A percentile compares a stretch with the other conserved stretches of the same genome.
These are phyloP conservation scores for Urocolius indicus DNA, from an alignment of 2,113 vertebrate species.

Conservation along the genomic window DNA sequence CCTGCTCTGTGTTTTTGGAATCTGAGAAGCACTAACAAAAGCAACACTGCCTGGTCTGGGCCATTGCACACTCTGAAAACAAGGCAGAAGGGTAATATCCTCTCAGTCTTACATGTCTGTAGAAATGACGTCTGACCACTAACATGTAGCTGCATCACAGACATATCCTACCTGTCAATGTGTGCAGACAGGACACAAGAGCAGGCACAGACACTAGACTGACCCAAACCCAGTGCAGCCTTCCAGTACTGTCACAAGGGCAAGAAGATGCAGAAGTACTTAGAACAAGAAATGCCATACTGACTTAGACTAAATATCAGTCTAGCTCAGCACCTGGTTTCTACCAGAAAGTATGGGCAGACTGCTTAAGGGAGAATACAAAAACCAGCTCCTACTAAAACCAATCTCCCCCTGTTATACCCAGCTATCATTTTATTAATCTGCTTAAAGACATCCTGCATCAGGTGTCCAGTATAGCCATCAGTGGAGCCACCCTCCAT, in stretches of 20 bases:
- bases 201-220: background rate
- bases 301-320: background rate
- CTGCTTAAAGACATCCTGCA: background rate
- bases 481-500: background rate
- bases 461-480: background rate
- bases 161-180: fast-evolving
- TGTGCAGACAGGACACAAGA: background rate
- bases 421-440: background rate
- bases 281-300: background rate
- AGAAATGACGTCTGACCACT: background rate
- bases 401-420: background rate
- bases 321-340: background rate
- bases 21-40: background rate
- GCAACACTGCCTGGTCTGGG: background rate
- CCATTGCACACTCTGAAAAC: background rate
- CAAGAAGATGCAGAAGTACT: background rate
- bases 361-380: background rate
- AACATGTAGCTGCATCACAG: fast-evolving
- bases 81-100: background rate
- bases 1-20: background rate
- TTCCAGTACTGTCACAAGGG: background rate
- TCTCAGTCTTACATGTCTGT: fast-evolving
- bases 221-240: background rate
- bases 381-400: background rate
- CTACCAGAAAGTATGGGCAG: background rate